A percentile compares a stretch with the other conserved stretches of the same genome.
Evolutionary conservation across 2,113 vertebrate species (phyloP).

Genomic region (Eretmodus cyanostictus): DNA sequence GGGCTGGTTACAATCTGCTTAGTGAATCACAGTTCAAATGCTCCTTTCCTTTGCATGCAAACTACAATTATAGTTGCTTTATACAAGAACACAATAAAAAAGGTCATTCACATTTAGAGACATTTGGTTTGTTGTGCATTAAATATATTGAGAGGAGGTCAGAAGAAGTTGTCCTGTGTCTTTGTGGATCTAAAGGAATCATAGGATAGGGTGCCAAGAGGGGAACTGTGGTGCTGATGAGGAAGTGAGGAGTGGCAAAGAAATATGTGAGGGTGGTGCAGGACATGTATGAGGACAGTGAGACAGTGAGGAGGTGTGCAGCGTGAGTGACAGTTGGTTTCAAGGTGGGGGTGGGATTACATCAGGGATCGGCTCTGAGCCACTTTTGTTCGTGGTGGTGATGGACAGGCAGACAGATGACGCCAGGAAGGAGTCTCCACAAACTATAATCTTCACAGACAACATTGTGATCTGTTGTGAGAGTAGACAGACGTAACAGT

Average conservation of each 20-base stretch:
- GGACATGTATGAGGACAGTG: neutral
- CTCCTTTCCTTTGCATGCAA: neutral
- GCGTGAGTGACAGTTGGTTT: neutral
- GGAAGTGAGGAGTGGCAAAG: neutral
- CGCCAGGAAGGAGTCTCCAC: neutral
- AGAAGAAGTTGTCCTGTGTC: neutral
- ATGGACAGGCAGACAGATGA: neutral
- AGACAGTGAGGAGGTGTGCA: neutral
- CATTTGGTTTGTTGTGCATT: neutral
- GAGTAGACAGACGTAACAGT: neutral
- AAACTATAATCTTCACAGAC: neutral
- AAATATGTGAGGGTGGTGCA: neutral
- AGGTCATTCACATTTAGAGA: neutral
- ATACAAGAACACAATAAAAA: neutral
- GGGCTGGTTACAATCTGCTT: neutral
- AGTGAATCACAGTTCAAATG: neutral
- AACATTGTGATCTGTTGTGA: neutral
- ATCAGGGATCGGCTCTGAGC: neutral
- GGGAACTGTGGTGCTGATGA: neutral
- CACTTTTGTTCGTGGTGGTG: neutral
- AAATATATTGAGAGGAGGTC: neutral
- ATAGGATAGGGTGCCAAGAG: neutral
- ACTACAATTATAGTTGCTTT: neutral
- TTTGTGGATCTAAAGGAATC: neutral
- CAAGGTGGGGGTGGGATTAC: neutral